Conservation (phyloP, 1,140 invertebrate genomes). For the Zaprionus africanus region DNA sequence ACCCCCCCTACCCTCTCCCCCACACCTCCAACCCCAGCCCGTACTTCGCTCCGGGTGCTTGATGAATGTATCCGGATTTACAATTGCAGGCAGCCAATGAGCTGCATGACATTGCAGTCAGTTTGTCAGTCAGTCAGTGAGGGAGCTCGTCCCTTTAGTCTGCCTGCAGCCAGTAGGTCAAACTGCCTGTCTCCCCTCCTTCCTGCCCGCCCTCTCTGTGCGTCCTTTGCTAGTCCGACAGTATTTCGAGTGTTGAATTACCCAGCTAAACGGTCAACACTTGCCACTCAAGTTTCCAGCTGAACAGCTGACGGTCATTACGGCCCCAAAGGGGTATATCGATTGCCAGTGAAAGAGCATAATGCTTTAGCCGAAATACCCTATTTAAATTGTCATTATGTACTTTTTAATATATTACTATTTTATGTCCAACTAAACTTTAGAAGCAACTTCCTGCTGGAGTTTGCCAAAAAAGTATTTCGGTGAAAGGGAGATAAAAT, state of each 20-base stretch:
- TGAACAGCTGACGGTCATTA: conserved; percentile 7
- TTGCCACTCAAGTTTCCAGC: conserved; percentile 34
- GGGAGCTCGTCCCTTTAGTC: background rate
- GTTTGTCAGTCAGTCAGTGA: conserved; percentile 31
- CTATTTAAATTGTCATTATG: background rate
- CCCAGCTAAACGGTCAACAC: conserved; percentile 45
- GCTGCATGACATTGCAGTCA: conserved; percentile 56
- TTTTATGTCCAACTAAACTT: background rate
- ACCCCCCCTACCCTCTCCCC: background rate
- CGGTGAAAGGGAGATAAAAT: too few species aligned
- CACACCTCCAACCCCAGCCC: too few species aligned
- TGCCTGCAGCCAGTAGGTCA: conserved; percentile 1
- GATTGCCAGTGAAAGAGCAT: background rate
- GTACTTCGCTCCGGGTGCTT: conserved; percentile 23
- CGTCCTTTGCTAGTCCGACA: conserved; percentile 4
- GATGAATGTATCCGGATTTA: conserved; percentile 58
- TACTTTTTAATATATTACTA: background rate
- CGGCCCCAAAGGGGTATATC: background rate
- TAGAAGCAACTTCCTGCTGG: background rate
- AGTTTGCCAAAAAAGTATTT: background rate
- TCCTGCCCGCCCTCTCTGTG: background rate
- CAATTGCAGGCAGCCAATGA: conserved; percentile 51
- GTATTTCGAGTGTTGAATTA: conserved; percentile 49
- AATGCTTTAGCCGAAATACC: background rate
- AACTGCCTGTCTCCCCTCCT: background rate